A percentile compares a stretch with the other conserved stretches of the same genome.
Conservation (phyloP, 1,140 invertebrate genomes). For the Agrypnia vestita region DNA sequence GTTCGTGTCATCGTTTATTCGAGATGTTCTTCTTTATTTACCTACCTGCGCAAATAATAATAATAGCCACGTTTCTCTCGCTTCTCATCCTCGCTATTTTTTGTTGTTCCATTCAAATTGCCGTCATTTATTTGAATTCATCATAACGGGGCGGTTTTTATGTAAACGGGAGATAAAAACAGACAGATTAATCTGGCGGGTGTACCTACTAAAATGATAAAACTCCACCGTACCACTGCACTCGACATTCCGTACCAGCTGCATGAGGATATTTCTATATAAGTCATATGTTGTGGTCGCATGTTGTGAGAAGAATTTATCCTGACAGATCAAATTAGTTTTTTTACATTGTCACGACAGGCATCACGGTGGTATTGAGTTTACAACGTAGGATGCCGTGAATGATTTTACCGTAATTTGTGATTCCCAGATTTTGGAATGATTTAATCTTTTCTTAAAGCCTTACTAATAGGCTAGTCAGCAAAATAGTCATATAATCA, state of each 20-base stretch:
- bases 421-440: too few species aligned
- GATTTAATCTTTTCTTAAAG: too few species aligned
- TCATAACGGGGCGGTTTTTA: slow-evolving; percentile 38
- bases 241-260: neutral
- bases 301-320: too few species aligned
- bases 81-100: slow-evolving; percentile 40
- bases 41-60: slow-evolving; percentile 45
- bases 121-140: slow-evolving; percentile 47
- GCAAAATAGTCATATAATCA: too few species aligned
- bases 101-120: slow-evolving; percentile 47
- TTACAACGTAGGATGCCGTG: too few species aligned
- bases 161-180: slow-evolving; percentile 39
- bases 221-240: neutral
- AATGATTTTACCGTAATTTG: too few species aligned
- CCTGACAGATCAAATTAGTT: too few species aligned
- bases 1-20: slow-evolving; percentile 48
- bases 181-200: slow-evolving; percentile 39
- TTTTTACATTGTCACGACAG: too few species aligned
- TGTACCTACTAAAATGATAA: slow-evolving; percentile 30
- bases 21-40: slow-evolving; percentile 50
- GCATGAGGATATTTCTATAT: too few species aligned
- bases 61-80: slow-evolving; percentile 46
- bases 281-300: too few species aligned
- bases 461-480: too few species aligned
- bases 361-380: too few species aligned